A percentile compares a stretch with the other conserved stretches of the same genome.
These are phyloP conservation scores for Triplophysa yarkandensis DNA, from an alignment of 2,797 vertebrate species.

Conservation along the genomic window DNA sequence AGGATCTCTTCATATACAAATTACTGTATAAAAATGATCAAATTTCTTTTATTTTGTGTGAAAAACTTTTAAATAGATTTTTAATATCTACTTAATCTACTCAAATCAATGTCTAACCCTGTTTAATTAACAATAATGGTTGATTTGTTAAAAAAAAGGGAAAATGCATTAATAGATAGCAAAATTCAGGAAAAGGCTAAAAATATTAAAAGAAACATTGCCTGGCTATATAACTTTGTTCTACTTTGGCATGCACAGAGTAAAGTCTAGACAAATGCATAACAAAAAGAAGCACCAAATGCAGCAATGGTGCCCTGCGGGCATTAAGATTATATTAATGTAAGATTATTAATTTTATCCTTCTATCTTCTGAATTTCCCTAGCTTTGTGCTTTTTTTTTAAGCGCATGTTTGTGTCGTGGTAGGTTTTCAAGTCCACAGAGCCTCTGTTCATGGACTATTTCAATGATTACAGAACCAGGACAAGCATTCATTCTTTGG, in stretches of 20 bases:
- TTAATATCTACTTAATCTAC: too few species aligned
- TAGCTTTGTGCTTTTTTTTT: conserved; percentile 16
- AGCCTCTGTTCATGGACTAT: conserved; percentile 8
- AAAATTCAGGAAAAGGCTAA: background rate
- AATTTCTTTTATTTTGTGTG: too few species aligned
- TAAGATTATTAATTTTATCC: conserved; percentile 8
- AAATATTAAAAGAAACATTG: background rate
- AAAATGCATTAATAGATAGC: too few species aligned
- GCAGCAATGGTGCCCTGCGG: background rate
- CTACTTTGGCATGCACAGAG: background rate
- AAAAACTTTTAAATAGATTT: too few species aligned
- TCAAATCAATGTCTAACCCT: too few species aligned
- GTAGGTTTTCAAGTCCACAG: conserved; percentile 16
- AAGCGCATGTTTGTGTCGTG: background rate
- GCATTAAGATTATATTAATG: background rate
- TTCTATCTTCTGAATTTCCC: conserved; percentile 1
- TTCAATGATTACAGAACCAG: conserved; percentile 26
- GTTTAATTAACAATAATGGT: too few species aligned
- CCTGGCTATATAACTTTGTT: background rate
- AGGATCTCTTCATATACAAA: too few species aligned
- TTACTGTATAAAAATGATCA: too few species aligned
- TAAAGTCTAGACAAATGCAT: conserved; percentile 6
- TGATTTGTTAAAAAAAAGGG: too few species aligned
- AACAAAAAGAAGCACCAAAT: background rate
- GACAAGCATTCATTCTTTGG: conserved; percentile 14